Conservation (phyloP, 2,113 vertebrate species). For the Notothenia rossii region DNA sequence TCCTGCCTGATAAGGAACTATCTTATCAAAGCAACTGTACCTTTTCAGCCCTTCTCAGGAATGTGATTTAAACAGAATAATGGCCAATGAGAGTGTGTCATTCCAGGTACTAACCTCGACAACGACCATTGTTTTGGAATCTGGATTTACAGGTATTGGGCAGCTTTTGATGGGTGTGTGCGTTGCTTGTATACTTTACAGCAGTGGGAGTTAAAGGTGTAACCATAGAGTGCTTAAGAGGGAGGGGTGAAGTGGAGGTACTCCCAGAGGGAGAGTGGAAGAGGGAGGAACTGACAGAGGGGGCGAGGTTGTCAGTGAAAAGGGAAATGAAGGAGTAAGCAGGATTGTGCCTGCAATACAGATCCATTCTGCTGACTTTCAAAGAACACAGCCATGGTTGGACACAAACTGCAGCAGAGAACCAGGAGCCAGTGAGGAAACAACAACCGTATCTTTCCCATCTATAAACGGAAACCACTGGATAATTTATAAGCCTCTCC, state of each 20-base stretch:
- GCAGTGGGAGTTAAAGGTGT: slow-evolving; percentile 65
- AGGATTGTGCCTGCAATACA: slow-evolving; percentile 73
- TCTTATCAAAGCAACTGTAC: neutral
- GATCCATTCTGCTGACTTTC: slow-evolving; percentile 45
- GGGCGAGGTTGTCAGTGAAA: slow-evolving; percentile 68
- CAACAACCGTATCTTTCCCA: slow-evolving; percentile 62
- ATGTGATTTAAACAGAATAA: slow-evolving; percentile 5
- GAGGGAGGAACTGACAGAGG: slow-evolving; percentile 71
- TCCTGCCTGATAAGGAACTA: slow-evolving; percentile 22
- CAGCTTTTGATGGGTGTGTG: slow-evolving; percentile 58
- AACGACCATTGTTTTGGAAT: slow-evolving; percentile 67
- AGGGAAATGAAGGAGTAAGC: slow-evolving; percentile 76
- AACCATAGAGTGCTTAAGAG: slow-evolving; percentile 57
- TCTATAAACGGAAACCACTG: slow-evolving; percentile 69
- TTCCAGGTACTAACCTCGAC: slow-evolving; percentile 3
- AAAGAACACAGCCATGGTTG: slow-evolving; percentile 62
- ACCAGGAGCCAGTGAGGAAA: slow-evolving; percentile 51
- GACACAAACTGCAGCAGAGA: slow-evolving; percentile 44
- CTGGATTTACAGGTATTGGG: slow-evolving; percentile 73
- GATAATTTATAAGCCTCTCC: slow-evolving; percentile 78
- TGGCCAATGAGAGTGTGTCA: slow-evolving; percentile 25
- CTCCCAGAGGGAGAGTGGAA: slow-evolving; percentile 66
- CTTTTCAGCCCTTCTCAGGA: neutral
- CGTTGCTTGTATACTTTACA: slow-evolving; percentile 56
- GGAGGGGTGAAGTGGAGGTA: slow-evolving; percentile 67